A percentile compares a stretch with the other conserved stretches of the same genome.
phyloP scores from a whole-genome alignment of 2,797 vertebrate genomes.

The Sardinella longiceps region DNA sequence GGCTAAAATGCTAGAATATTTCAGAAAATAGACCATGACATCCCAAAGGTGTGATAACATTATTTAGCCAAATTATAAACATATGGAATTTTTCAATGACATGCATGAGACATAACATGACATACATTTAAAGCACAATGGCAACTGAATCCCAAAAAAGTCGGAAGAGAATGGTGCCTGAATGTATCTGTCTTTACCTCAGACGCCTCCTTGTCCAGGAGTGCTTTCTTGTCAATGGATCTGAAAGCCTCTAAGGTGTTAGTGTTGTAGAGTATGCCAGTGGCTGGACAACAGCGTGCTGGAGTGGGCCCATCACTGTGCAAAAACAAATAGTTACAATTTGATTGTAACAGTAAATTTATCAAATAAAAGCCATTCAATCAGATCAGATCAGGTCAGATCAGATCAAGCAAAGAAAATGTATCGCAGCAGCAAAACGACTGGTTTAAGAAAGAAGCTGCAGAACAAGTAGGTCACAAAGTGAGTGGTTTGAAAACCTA shows the following conservation, averaged over 20 bases:
- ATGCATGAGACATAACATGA: no score
- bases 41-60: no score
- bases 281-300: slow-evolving; percentile 82
- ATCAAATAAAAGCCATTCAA: background rate
- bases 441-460: no score
- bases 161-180: background rate
- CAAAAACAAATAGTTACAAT: background rate
- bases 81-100: no score
- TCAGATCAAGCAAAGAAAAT: background rate
- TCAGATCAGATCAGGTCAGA: background rate
- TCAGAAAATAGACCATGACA: no score
- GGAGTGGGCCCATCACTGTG: slow-evolving; percentile 80
- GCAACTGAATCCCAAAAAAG: background rate
- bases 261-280: slow-evolving; percentile 87
- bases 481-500: background rate
- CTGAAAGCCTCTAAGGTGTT: slow-evolving; percentile 95
- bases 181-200: slow-evolving; percentile 73
- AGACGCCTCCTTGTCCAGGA: slow-evolving; percentile 86
- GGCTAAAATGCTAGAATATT: no score
- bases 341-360: background rate
- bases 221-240: slow-evolving; percentile 87
- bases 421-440: no score
- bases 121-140: background rate
- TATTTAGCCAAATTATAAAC: no score
- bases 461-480: background rate